Evolutionary conservation across 2,797 vertebrate species (phyloP).

Genomic region (Syncerus caffer): DNA sequence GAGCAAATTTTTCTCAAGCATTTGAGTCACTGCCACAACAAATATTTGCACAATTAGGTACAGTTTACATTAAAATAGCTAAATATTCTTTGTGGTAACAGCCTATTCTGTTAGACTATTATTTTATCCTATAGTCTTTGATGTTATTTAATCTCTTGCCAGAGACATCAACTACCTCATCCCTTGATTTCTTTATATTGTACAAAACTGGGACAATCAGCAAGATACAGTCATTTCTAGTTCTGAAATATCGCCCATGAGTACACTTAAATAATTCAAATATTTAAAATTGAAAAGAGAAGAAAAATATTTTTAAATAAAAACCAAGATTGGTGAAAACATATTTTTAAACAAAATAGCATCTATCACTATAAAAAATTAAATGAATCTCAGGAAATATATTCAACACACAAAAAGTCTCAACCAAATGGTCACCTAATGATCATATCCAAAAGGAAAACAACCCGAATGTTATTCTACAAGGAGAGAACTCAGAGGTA

Average conservation of each 20-base stretch:
- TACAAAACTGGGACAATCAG: not conserved
- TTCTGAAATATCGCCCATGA: not conserved
- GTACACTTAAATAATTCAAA: slow-evolving; percentile 18
- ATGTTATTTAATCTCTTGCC: not conserved
- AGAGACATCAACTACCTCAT: not conserved
- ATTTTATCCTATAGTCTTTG: not conserved
- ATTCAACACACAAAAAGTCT: not conserved
- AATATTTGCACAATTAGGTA: not conserved
- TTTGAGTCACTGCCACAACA: not conserved
- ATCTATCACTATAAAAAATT: not conserved
- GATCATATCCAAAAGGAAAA: not conserved
- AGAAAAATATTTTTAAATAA: not conserved
- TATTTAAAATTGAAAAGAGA: not conserved
- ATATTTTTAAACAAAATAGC: slow-evolving; percentile 27
- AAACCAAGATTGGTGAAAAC: not conserved
- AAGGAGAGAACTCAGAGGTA: not conserved
- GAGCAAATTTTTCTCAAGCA: slow-evolving; percentile 5
- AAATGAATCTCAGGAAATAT: not conserved
- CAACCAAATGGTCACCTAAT: not conserved
- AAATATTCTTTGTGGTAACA: not conserved
- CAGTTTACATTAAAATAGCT: not conserved
- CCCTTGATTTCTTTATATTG: not conserved
- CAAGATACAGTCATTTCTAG: not conserved
- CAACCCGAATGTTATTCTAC: not conserved
- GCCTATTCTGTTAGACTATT: not conserved